Evolutionary conservation across 2,888 invertebrate species (phyloP).

Genomic region (Ptychoptera albimana): DNA sequence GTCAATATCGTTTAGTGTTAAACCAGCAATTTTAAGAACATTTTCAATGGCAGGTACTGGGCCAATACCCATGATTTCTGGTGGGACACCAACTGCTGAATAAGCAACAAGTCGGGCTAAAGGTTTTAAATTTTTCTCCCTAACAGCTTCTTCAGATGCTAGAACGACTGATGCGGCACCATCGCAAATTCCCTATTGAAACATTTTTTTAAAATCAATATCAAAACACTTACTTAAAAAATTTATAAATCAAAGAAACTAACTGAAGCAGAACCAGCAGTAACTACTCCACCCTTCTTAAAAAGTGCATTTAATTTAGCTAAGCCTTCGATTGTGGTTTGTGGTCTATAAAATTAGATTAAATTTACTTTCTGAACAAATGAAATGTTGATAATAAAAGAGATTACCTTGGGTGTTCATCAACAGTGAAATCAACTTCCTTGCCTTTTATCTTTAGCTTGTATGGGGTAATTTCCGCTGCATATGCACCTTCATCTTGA

Average conservation of each 20-base stretch:
- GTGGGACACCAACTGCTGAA: constrained; percentile 89
- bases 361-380: not conserved
- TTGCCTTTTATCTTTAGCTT: constrained; percentile 70
- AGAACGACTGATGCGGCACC: constrained; percentile 89
- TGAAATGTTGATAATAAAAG: not conserved
- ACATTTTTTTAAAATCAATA: constrained; percentile 9
- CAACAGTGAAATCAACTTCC: constrained; percentile 59
- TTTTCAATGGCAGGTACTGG: constrained; percentile 88
- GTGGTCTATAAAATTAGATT: constrained; percentile 37
- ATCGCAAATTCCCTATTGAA: constrained; percentile 87
- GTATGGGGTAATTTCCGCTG: constrained; percentile 77
- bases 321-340: constrained; percentile 71
- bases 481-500: constrained; percentile 75
- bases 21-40: constrained; percentile 61
- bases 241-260: constrained; percentile 14
- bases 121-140: constrained; percentile 65
- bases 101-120: constrained; percentile 84
- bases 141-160: constrained; percentile 80
- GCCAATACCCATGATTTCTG: constrained; percentile 95
- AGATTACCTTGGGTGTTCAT: constrained; percentile 68
- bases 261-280: constrained; percentile 89
- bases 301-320: constrained; percentile 79
- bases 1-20: constrained; percentile 75
- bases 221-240: not conserved
- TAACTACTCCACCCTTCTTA: constrained; percentile 87